A percentile compares a stretch with the other conserved stretches of the same genome.
Evolutionary conservation across 1,140 invertebrate genomes (phyloP).

Genomic region (Drosophila prosaltans): DNA sequence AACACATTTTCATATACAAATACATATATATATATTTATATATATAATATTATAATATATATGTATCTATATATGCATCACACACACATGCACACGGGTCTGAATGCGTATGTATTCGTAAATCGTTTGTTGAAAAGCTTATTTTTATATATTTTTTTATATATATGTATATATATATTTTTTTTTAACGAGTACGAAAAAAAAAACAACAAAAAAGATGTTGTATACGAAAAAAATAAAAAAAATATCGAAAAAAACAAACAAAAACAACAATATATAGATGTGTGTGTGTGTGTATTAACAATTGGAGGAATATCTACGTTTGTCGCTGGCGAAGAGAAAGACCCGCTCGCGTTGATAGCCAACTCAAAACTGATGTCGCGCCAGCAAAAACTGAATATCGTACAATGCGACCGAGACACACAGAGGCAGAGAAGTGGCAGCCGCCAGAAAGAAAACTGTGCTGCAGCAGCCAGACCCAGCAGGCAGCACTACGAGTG

Average conservation of each 20-base stretch:
- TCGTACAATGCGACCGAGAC: constrained; percentile 58
- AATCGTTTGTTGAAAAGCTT: constrained; percentile 50
- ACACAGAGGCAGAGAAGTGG: constrained; percentile 29
- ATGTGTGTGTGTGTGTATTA: constrained; percentile 47
- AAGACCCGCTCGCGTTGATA: constrained; percentile 84
- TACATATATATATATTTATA: constrained; percentile 33
- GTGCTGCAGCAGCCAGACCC: constrained; percentile 37
- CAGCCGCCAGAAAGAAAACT: constrained; percentile 36
- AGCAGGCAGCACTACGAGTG: constrained; percentile 30
- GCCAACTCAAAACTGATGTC: constrained; percentile 84
- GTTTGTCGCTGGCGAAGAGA: constrained; percentile 82
- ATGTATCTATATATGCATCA: constrained; percentile 32
- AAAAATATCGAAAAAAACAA: constrained; percentile 62
- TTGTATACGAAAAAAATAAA: constrained; percentile 26
- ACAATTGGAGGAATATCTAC: constrained; percentile 78
- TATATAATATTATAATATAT: constrained; percentile 22
- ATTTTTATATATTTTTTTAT: constrained; percentile 42
- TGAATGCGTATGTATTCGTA: constrained; percentile 37
- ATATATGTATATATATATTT: constrained; percentile 36
- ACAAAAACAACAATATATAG: constrained; percentile 74
- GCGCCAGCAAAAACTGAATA: constrained; percentile 75
- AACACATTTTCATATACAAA: constrained; percentile 28
- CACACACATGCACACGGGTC: constrained; percentile 54
- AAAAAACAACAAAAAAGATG: constrained; percentile 39
- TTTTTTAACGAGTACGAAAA: constrained; percentile 44